A percentile compares a stretch with the other conserved stretches of the same genome.
Conservation (phyloP, 2,113 vertebrate species). For the Ceyx melanurus region DNA sequence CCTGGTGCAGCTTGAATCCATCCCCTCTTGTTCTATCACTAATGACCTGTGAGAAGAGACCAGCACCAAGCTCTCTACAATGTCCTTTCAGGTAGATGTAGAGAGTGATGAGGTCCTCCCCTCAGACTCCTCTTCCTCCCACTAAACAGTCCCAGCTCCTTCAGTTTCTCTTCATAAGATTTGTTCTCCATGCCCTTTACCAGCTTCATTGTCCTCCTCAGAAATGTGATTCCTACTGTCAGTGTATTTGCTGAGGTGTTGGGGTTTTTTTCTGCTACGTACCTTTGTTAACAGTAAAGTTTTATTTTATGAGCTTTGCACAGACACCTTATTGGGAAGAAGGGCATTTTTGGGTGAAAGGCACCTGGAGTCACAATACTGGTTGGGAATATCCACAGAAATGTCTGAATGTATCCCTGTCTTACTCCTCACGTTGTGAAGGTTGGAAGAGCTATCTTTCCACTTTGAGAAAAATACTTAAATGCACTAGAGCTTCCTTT, state of each 20-base stretch:
- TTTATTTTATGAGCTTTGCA: background rate
- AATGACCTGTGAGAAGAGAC: too few relatives aligned
- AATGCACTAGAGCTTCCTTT: background rate
- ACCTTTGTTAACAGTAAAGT: background rate
- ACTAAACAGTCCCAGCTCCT: too few relatives aligned
- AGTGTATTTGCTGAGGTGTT: background rate
- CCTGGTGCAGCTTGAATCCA: too few relatives aligned
- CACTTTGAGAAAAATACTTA: background rate
- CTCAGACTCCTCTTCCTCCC: too few relatives aligned
- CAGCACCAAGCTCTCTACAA: too few relatives aligned
- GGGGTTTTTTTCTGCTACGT: background rate
- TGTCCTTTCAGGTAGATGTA: too few relatives aligned
- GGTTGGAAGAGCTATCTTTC: background rate
- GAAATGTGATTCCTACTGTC: background rate
- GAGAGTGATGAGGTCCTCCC: too few relatives aligned
- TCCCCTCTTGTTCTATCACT: too few relatives aligned
- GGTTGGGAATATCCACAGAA: background rate
- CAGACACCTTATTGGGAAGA: background rate
- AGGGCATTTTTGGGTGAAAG: background rate
- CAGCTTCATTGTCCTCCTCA: too few relatives aligned
- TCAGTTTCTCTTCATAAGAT: too few relatives aligned
- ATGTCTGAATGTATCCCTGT: rapidly evolving
- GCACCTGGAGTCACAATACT: background rate
- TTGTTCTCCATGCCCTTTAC: too few relatives aligned
- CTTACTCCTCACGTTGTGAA: background rate